Conservation (phyloP, 2,113 vertebrate species). For the Carollia perspicillata region DNA sequence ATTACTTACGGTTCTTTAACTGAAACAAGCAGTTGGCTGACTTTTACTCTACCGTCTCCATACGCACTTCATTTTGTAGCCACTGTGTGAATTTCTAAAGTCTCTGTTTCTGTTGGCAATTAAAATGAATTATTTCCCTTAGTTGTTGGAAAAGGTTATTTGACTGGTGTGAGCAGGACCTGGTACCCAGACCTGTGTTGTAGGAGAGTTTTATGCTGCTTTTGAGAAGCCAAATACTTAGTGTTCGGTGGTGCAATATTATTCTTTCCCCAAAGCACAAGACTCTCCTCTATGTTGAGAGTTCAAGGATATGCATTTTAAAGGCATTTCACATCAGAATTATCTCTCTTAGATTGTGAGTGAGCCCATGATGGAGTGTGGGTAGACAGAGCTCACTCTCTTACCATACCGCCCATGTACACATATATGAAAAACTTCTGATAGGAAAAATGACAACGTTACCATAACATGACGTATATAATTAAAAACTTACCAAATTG, state of each 20-base stretch:
- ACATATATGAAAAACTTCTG: constrained; percentile 59
- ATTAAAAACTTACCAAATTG: constrained; percentile 67
- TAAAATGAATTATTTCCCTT: constrained; percentile 13
- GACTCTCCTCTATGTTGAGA: background rate
- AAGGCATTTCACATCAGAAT: background rate
- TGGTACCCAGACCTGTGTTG: background rate
- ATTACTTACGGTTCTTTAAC: background rate
- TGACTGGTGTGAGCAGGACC: background rate
- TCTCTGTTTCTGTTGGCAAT: constrained; percentile 35
- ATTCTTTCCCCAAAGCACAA: background rate
- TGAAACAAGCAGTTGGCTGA: background rate
- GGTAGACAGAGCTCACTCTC: background rate
- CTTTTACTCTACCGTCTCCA: constrained; percentile 11
- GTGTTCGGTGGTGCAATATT: background rate
- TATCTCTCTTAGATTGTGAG: background rate
- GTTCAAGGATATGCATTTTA: background rate
- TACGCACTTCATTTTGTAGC: constrained; percentile 6
- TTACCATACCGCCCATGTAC: background rate
- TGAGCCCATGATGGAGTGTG: background rate
- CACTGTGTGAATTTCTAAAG: constrained; percentile 12
- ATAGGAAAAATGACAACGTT: constrained; percentile 49
- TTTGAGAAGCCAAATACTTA: background rate
- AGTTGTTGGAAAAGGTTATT: background rate
- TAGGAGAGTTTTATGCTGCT: background rate
- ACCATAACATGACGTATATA: constrained; percentile 16